These are phyloP conservation scores for Coracias cyanogaster DNA, from an alignment of 2,797 vertebrate genomes.

Conservation along the genomic window DNA sequence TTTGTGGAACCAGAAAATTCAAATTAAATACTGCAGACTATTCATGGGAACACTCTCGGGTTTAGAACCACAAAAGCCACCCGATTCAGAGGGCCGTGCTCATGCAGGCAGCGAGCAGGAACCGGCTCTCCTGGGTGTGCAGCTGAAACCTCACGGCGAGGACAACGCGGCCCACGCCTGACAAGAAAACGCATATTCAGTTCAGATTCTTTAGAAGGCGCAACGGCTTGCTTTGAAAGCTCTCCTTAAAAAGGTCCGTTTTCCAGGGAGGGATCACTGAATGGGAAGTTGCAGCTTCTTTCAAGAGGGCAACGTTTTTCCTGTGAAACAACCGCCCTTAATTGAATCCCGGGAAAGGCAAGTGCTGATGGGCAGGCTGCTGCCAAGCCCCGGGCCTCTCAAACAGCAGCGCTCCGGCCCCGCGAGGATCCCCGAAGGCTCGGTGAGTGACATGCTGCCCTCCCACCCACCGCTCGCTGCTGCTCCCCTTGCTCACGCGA, in stretches of 20 bases:
- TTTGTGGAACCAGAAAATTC: background rate
- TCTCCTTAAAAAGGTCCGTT: background rate
- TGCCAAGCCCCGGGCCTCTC: slow-evolving; percentile 26
- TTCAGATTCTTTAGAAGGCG: background rate
- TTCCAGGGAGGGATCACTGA: background rate
- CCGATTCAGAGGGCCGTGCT: background rate
- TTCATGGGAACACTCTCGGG: background rate
- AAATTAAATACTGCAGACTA: background rate
- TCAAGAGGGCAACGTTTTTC: background rate
- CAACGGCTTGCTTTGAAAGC: background rate
- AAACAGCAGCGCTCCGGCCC: slow-evolving; percentile 5
- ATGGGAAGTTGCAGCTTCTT: background rate
- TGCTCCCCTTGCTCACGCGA: background rate
- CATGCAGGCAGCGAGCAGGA: background rate
- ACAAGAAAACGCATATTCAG: background rate
- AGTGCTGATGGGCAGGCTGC: background rate
- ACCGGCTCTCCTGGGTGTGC: background rate
- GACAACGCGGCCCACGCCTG: background rate
- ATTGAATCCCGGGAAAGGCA: slow-evolving; percentile 17
- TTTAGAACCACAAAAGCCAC: background rate
- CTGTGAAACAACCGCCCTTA: slow-evolving; percentile 5
- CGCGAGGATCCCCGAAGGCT: slow-evolving; percentile 29
- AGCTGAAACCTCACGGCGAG: background rate
- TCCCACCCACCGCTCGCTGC: too few relatives aligned
- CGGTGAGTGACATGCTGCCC: too few relatives aligned